Conservation (phyloP, 2,888 invertebrate genomes). For the Eudasyphora cyanicolor region DNA sequence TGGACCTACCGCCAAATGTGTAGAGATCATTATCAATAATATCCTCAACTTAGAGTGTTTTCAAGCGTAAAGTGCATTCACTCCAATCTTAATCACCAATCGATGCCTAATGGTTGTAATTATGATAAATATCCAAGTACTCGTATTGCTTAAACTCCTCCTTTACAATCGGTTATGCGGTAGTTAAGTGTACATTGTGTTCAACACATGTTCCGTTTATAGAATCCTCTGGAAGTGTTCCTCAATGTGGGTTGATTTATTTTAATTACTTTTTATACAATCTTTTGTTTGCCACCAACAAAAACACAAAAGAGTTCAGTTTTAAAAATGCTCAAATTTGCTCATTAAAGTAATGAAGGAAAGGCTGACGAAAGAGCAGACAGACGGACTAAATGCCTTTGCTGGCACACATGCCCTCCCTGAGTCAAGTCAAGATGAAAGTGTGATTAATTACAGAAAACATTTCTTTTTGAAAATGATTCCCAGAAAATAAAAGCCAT, state of each 20-base stretch:
- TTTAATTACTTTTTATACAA: constrained; percentile 49
- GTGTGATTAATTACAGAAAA: constrained; percentile 48
- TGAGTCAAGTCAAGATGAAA: constrained; percentile 11
- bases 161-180: not conserved
- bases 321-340: constrained; percentile 28
- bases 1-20: no score
- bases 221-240: not conserved
- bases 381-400: not conserved
- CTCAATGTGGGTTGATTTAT: constrained; percentile 39
- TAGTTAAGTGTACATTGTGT: constrained; percentile 2
- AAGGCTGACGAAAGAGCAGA: not conserved
- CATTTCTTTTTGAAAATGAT: constrained; percentile 17
- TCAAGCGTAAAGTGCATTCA: no score
- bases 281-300: constrained; percentile 17
- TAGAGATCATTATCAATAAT: no score
- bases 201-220: constrained; percentile 4
- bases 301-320: constrained; percentile 1
- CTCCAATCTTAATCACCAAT: not conserved
- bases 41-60: no score
- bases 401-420: not conserved
- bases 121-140: not conserved
- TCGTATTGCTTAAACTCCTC: not conserved
- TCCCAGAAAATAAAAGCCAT: constrained; percentile 17
- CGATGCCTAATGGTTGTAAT: not conserved
- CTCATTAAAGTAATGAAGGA: constrained; percentile 53